phyloP scores from a whole-genome alignment of 2,888 invertebrate species.

The Tortricodes alternella region DNA sequence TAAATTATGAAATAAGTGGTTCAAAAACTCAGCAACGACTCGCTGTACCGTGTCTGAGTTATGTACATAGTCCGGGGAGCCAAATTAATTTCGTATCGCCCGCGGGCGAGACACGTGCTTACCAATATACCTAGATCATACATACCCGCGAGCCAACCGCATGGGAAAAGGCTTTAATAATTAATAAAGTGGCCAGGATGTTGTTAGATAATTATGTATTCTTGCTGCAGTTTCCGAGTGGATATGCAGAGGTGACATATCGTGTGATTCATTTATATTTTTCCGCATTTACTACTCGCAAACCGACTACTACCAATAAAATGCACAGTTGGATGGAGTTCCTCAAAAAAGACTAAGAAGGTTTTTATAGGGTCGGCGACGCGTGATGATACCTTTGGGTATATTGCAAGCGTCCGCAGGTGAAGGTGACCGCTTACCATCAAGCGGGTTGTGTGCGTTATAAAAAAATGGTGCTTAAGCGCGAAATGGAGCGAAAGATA shows the following conservation, averaged over 20 bases:
- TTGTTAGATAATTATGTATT: not conserved
- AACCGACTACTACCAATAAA: no score
- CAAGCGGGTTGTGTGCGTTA: no score
- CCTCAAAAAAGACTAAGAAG: no score
- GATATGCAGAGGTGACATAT: no score
- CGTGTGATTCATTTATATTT: not conserved
- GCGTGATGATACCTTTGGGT: no score
- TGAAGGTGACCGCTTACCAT: no score
- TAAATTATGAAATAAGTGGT: not conserved
- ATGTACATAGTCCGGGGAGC: constrained; percentile 70
- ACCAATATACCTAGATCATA: constrained; percentile 27
- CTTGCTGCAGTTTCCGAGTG: not conserved
- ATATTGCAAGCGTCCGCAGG: no score
- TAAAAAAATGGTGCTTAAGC: no score
- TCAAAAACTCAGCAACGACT: constrained; percentile 44
- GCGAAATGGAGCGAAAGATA: no score
- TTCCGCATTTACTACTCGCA: no score
- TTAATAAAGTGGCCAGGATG: not conserved
- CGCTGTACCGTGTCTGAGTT: constrained; percentile 43
- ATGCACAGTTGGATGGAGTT: no score
- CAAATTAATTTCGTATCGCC: constrained; percentile 80
- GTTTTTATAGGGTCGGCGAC: no score
- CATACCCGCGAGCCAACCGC: constrained; percentile 21
- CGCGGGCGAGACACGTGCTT: constrained; percentile 63
- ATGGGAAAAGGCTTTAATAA: constrained; percentile 14